Evolutionary conservation across 2,888 invertebrate species (phyloP).

Genomic region (Drosophila subquinaria): DNA sequence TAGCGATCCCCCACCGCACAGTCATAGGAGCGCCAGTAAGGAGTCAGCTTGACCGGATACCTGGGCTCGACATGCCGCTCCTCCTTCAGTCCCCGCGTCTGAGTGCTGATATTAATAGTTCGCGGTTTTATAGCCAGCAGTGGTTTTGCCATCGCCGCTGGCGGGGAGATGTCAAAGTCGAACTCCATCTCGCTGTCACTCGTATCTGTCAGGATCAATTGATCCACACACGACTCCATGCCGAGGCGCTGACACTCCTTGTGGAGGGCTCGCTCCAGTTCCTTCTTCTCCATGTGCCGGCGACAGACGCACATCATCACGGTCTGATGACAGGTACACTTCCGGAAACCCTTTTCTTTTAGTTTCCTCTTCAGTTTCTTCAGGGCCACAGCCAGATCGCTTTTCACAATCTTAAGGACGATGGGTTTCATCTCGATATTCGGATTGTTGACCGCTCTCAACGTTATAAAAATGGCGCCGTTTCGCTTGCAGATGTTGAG

Average conservation of each 20-base stretch:
- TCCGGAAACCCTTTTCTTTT: slow-evolving; percentile 86
- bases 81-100: slow-evolving; percentile 86
- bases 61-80: slow-evolving; percentile 83
- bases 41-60: slow-evolving; percentile 60
- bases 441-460: slow-evolving; percentile 26
- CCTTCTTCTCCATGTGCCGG: slow-evolving; percentile 83
- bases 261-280: slow-evolving; percentile 86
- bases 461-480: slow-evolving; percentile 88
- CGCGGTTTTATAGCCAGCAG: slow-evolving; percentile 85
- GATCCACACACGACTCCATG: slow-evolving; percentile 70
- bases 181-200: slow-evolving; percentile 87
- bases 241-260: slow-evolving; percentile 84
- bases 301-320: slow-evolving; percentile 83
- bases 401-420: slow-evolving; percentile 89
- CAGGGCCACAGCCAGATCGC: slow-evolving; percentile 86
- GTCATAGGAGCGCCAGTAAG: slow-evolving; percentile 73
- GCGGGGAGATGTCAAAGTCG: slow-evolving; percentile 90
- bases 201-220: slow-evolving; percentile 81
- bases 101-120: slow-evolving; percentile 87
- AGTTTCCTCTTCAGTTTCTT: slow-evolving; percentile 87
- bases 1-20: slow-evolving; percentile 73
- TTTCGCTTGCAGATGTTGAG: slow-evolving; percentile 89
- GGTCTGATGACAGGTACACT: slow-evolving; percentile 87
- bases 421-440: slow-evolving; percentile 86
- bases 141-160: slow-evolving; percentile 88